Conservation (phyloP, 2,113 vertebrate genomes). For the Macrotus californicus region DNA sequence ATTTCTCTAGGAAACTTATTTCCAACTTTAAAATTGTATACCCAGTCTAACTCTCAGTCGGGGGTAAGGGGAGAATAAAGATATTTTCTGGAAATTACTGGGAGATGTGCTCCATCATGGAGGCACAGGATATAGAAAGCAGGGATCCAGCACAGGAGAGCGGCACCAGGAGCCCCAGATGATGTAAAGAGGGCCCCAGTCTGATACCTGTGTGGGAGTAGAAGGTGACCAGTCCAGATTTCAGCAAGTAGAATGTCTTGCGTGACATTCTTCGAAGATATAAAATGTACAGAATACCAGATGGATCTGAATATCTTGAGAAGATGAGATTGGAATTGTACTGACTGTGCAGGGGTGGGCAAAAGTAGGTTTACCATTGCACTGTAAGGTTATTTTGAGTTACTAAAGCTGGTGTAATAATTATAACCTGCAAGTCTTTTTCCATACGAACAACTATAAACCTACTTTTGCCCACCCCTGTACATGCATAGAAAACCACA, state of each 20-base stretch:
- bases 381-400: too few relatives aligned
- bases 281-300: neutral
- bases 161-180: neutral
- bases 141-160: neutral
- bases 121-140: neutral
- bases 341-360: neutral
- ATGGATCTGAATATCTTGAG: neutral
- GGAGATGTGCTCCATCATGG: neutral
- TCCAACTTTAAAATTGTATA: conserved; percentile 5
- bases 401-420: neutral
- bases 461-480: neutral
- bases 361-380: too few relatives aligned
- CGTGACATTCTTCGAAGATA: neutral
- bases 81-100: neutral
- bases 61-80: neutral
- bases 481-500: neutral
- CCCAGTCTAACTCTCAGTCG: neutral
- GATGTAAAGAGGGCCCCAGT: neutral
- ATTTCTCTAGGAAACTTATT: neutral
- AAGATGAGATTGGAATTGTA: neutral
- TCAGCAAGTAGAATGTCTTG: neutral
- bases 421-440: neutral
- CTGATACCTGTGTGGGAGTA: neutral
- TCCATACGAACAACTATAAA: neutral
- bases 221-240: neutral